Base-by-base conservation (phyloP, 2,113 vertebrate species). In the Xiphias gladius region DNA sequence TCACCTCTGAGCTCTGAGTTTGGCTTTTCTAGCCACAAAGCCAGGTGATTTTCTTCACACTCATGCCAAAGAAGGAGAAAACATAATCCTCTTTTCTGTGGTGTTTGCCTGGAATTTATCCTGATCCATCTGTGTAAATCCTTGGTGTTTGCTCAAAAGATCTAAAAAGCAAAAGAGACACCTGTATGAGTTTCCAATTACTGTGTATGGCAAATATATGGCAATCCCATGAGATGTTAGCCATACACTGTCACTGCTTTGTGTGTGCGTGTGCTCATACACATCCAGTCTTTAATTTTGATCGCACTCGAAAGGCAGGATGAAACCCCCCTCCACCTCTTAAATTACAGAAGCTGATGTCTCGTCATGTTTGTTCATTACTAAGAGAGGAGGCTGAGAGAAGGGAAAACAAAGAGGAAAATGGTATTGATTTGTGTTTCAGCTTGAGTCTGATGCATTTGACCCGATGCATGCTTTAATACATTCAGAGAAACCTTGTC, bases 321-420 rank as follows among this genome's bases (percentile, higher is more conserved):
- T 94, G 92, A 93, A 93, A 95, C 92, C 89, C 85, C n/a, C 85
- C 86, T 90, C 87, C 82, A 92, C 91, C 90, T 91, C 88, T 94
- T 84, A 94, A 94, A 95, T 95, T 90, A 95, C 91, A 92, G 82
- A 91, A 92, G 91, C 91, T 95, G 94, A 95, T 96, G 94, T 94
- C 93, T 92, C 92, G 94, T 95, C 93, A 94, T 96, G 94, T 96
- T 96, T 94, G 94, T 94, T 95, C 94, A 95, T 96, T 95, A 95
- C 93, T 81, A 91, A 84, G 87, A 74, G 63, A 78, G 80, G 63
- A 85, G 86, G 79, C 79, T 65, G 84, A 81, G 88, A 86, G 82
- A 80, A 88, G 83, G 83, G 86, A 88, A 93, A 93, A 94, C 86
- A 92, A 90, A 89, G 88, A 90, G 90, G 89, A 89, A 93, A 94